phyloP scores from a whole-genome alignment of 2,797 vertebrate genomes.

The Bradypodion pumilum region DNA sequence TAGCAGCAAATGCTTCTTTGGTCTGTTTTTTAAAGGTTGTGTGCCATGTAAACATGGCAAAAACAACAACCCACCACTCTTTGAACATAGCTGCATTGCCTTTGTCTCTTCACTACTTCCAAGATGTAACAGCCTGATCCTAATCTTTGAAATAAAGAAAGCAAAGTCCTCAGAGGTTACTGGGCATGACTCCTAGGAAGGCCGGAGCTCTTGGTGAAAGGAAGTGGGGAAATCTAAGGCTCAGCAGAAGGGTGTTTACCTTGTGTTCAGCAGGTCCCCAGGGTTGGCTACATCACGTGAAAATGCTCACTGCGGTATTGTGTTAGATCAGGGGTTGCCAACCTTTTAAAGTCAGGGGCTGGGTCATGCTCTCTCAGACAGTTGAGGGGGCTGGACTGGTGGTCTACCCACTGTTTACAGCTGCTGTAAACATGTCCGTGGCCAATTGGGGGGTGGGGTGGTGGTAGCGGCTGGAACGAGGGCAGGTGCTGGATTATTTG shows the following conservation, averaged over 20 bases:
- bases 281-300: neutral
- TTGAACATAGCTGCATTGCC: too few species aligned
- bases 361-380: too few species aligned
- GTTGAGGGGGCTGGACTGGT: too few species aligned
- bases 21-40: neutral
- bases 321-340: too few species aligned
- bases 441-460: too few species aligned
- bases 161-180: neutral
- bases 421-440: too few species aligned
- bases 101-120: neutral
- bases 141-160: neutral
- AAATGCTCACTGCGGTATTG: too few species aligned
- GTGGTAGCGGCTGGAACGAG: too few species aligned
- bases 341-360: too few species aligned
- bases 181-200: neutral
- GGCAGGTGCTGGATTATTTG: too few species aligned
- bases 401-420: too few species aligned
- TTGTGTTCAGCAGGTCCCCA: neutral
- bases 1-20: neutral
- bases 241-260: too few species aligned
- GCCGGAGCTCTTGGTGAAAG: neutral
- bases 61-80: neutral
- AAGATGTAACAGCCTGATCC: neutral
- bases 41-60: neutral
- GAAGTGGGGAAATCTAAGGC: neutral